Evolutionary conservation across 2,888 invertebrate species (phyloP), one percentile per base, ranked within the genome.

Genomic region (Luffia ferchaultella): DNA sequence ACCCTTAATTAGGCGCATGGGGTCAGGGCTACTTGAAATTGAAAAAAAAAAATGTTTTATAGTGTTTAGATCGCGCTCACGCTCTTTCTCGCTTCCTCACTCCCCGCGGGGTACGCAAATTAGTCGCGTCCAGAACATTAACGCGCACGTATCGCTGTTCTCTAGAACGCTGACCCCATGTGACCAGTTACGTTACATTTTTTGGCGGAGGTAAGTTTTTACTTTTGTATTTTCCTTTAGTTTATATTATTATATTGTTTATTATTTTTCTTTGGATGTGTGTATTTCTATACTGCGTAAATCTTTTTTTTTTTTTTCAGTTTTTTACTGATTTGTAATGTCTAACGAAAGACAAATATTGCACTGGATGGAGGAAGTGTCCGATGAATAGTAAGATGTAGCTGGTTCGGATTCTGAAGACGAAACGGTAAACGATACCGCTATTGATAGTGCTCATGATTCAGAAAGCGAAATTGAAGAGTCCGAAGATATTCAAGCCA

Each of bases 311-410:
- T 49, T 46, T 19, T 43, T 46, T 54, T 52, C 44, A 45, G 30
- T 51, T 9, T 49, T 41, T 47, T 54, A 51, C 18, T 44, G 49
- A 43, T 46, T 55, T 46, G 20, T 51, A 52, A 55, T 50, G 50
- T 30, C 46, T 47, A 54, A 54, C 15, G 42, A 48, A 30, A 48
- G 42, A 42, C 19, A 48, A 18, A 48, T 55, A 51, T 46, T 52
- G 54, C 57, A 56, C 53, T 57, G 57, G 54, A 49, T 57, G 50
- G 53, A 51, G 16, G 55, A 56, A 46, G 41, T 50, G 42, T 45
- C 50, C 20, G 54, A 57, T 55, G 53, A 54, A 46, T 55, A 56
- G 54, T 50, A 55, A 56, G 55, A 54, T 53, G 54, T 55, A 45
- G 54, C 54, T 54, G 53, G 53, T 54, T 57, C 53, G 40, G 54